Base-by-base conservation (phyloP, 2,113 vertebrate species). In the Rhagologus leucostigma region DNA sequence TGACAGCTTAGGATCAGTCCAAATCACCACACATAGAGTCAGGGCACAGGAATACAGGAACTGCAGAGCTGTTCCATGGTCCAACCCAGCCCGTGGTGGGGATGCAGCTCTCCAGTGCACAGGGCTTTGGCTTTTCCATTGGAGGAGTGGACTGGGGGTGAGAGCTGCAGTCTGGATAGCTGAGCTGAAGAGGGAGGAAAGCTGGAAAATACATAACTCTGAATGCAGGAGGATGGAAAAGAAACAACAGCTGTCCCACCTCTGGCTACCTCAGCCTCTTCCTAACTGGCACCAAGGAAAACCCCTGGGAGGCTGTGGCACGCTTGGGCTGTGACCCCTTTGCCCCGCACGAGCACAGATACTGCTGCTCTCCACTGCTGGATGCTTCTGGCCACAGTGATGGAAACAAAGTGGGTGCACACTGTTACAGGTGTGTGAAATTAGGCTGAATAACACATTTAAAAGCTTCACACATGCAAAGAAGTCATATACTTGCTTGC, bases 141-240 rank as follows among this genome's bases (percentile, higher is more conserved):
- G 0, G 27, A 39, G 9, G 16, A 7, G 2, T 9, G 20, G 10
- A 11, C 20, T 39, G 23, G 10, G 24, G 10, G 2, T 11, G 41
- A 59, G 69, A 84, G 37, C 52, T 84, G 67, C 57, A 27, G 32
- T 65, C 27, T 46, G 30, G 57, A 33, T 12, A 55, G 17, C 49
- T 41, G n/a, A 73, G 30, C 22, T 60, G 55, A 50, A 85, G 30
- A 29, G 26, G 23, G 15, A 64, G 23, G 29, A 30, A 37, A 47
- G 67, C 33, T 75, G 50, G 56, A 32, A 73, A 59, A 79, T 47
- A 24, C 22, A 33, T 21, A 17, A 17, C 4, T 16, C 32, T 39
- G 42, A 47, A 39, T 7, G 17, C 30, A 53, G 17, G 24, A 81
- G 30, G 35, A 41, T 21, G 39, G 39, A 32, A 55, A 56, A 79